Base-by-base conservation (phyloP, 2,888 invertebrate species). In the Incurvaria masculella region DNA sequence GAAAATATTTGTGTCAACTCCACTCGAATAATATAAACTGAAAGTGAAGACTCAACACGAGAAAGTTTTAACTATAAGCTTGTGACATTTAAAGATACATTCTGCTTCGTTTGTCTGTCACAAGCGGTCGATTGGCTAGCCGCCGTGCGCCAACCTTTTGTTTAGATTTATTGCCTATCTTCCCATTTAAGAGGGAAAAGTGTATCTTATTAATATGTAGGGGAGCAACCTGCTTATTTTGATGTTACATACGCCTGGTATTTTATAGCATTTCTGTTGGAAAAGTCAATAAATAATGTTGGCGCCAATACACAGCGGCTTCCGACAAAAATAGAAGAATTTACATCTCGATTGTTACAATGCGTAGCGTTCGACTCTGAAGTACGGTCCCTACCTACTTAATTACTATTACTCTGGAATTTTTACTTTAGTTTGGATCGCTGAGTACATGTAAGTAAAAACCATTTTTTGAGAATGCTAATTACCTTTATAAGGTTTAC, bases 21-120 rank as follows among this genome's bases (percentile, higher is more conserved):
- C 3, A 33, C 67, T 78, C 78, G 75, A 75, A 70, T 76, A 69
- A 62, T 59, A 56, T 60, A 59, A 56, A 63, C 53, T 57, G 60
- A 65, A 63, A 60, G 61, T 67, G 70, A 60, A 65, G 65, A 68
- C 64, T 70, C 67, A 69, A 66, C 52, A 56, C 54, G 56, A 59
- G 56, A 59, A 59, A 53, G 56, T 57, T 62, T 60, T 57, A 50
- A 61, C 54, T 59, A 56, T 56, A 52, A 63, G 53, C 45, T 51
- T 52, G 54, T 53, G 54, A 49, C 53, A 56, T 51, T 54, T 26
- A 46, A 26, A 20, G 23, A 14, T 41, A n/a, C n/a, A n/a, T n/a
- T n/a, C n/a, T n/a, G n/a, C n/a, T n/a, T n/a, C n/a, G n/a, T n/a
- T n/a, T n/a, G n/a, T n/a, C n/a, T n/a, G n/a, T n/a, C n/a, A n/a